A percentile compares a stretch with the other conserved stretches of the same genome.
phyloP scores from a whole-genome alignment of 1,140 invertebrate species.

The Drosophila yakuba region DNA sequence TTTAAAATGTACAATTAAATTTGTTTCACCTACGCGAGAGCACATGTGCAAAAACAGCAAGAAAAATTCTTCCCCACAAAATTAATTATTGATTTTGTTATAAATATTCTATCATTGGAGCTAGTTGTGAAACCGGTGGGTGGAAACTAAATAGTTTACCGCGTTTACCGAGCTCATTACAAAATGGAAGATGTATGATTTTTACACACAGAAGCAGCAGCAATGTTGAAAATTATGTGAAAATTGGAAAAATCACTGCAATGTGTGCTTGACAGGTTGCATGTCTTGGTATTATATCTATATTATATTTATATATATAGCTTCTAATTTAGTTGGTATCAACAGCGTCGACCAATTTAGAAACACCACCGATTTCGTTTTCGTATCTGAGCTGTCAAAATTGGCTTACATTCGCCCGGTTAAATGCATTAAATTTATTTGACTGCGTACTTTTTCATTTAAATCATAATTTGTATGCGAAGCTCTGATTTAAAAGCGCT shows the following conservation, averaged over 20 bases:
- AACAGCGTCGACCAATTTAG: not conserved
- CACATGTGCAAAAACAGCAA: slow-evolving; percentile 25
- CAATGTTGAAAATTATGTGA: too few relatives aligned
- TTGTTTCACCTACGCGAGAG: slow-evolving; percentile 60
- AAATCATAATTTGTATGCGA: slow-evolving; percentile 52
- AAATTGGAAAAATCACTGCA: too few relatives aligned
- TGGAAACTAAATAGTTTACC: not conserved
- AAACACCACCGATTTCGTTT: not conserved
- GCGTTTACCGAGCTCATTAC: not conserved
- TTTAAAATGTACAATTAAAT: slow-evolving; percentile 78
- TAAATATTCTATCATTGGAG: slow-evolving; percentile 35
- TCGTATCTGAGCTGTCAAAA: slow-evolving; percentile 31
- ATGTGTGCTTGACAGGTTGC: too few relatives aligned
- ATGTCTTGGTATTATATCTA: too few relatives aligned
- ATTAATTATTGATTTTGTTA: slow-evolving; percentile 76
- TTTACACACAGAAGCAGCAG: too few relatives aligned
- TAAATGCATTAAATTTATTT: slow-evolving; percentile 32
- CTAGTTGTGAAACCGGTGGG: not conserved
- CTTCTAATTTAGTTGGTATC: not conserved
- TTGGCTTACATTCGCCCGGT: slow-evolving; percentile 22
- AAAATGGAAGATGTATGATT: not conserved
- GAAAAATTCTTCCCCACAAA: slow-evolving; percentile 44
- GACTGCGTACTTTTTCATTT: slow-evolving; percentile 44
- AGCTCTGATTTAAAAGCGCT: slow-evolving; percentile 40
- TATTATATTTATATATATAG: too few relatives aligned